phyloP scores from a whole-genome alignment of 2,113 vertebrate genomes.

The Gavia stellata region DNA sequence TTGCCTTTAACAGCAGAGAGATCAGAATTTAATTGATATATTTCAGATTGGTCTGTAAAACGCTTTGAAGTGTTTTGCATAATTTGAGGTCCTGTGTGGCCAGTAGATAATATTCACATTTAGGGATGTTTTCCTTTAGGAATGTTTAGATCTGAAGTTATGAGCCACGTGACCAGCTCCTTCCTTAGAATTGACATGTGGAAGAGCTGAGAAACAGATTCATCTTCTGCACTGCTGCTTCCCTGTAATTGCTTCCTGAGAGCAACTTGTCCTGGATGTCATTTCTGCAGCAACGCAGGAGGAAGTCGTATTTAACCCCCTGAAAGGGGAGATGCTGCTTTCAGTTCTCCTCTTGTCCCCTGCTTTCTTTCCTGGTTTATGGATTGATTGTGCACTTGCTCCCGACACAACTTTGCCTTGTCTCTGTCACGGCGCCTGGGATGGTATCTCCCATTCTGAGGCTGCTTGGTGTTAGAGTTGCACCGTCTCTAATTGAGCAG shows the following conservation, averaged over 20 bases:
- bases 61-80: not conserved
- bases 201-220: conserved; percentile 45
- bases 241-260: conserved; percentile 59
- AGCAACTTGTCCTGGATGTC: conserved; percentile 33
- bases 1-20: not conserved
- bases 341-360: not conserved
- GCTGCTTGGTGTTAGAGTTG: not conserved
- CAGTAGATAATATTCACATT: not conserved
- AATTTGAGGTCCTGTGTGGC: not conserved
- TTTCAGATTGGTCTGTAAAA: not conserved
- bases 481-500: not conserved
- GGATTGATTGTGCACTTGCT: not conserved
- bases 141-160: not conserved
- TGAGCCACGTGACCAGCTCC: not conserved
- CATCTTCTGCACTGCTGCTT: conserved; percentile 62
- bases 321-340: conserved; percentile 20
- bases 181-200: conserved; percentile 12
- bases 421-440: not conserved
- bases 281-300: conserved; percentile 15
- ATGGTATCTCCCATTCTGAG: not conserved
- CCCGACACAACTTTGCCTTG: not conserved
- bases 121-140: not conserved
- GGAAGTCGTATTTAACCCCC: conserved; percentile 31
- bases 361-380: conserved; percentile 15
- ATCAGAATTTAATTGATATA: not conserved